phyloP scores from a whole-genome alignment of 2,888 invertebrate species.

The Lasioglossum vierecki region DNA sequence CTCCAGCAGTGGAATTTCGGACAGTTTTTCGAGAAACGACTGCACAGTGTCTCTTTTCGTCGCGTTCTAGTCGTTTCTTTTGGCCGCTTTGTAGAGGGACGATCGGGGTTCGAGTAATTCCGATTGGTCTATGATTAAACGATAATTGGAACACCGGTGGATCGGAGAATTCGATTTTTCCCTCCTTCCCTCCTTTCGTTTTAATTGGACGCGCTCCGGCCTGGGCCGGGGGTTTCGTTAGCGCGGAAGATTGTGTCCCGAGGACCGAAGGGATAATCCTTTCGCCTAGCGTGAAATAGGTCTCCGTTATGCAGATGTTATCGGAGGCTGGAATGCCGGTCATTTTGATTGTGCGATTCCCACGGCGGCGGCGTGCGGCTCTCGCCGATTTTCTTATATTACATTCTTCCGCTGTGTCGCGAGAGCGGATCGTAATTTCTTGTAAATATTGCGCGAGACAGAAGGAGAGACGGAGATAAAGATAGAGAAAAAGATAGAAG shows the following conservation, averaged over 20 bases:
- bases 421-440: background rate
- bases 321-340: slow-evolving; percentile 7
- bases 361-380: background rate
- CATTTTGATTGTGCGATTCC: slow-evolving; percentile 1
- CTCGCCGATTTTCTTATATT: background rate
- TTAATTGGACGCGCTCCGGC: slow-evolving; percentile 36
- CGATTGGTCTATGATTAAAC: slow-evolving; percentile 37
- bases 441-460: background rate
- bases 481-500: background rate
- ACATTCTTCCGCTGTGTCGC: background rate
- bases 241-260: slow-evolving; percentile 11
- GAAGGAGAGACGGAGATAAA: background rate
- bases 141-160: slow-evolving; percentile 45
- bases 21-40: background rate
- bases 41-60: background rate
- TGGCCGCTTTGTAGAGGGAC: background rate
- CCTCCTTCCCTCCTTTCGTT: slow-evolving; percentile 28
- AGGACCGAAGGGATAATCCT: slow-evolving; percentile 6
- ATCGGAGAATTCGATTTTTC: slow-evolving; percentile 35
- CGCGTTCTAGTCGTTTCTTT: background rate
- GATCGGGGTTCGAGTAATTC: slow-evolving; percentile 17
- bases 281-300: slow-evolving; percentile 19
- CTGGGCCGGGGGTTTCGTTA: slow-evolving; percentile 8
- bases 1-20: background rate
- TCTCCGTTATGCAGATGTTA: slow-evolving; percentile 13